Conservation (phyloP, 2,113 vertebrate genomes). For the Saguinus midas region DNA sequence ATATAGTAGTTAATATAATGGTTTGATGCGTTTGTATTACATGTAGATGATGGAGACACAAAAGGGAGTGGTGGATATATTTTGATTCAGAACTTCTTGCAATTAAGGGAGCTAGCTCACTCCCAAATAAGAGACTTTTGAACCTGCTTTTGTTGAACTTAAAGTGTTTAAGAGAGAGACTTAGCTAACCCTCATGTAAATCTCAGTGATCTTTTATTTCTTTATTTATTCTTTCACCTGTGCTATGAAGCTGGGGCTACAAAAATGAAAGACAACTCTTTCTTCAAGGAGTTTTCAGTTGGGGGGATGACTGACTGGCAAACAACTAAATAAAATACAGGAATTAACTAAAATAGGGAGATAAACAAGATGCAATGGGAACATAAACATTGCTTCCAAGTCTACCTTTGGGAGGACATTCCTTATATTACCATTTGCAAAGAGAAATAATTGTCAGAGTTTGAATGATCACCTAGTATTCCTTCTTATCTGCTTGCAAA, state of each 20-base stretch:
- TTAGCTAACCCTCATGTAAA: not conserved
- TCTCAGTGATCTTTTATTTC: not conserved
- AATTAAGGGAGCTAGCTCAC: not conserved
- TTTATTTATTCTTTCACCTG: slow-evolving; percentile 2
- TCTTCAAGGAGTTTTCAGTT: not conserved
- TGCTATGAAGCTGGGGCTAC: not conserved
- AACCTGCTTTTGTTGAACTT: not conserved
- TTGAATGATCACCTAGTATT: not conserved
- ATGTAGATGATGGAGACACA: not conserved
- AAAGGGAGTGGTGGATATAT: not conserved
- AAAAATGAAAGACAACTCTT: slow-evolving; percentile 11
- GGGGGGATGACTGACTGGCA: not conserved
- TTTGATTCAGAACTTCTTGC: slow-evolving; percentile 4
- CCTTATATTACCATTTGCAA: slow-evolving; percentile 13
- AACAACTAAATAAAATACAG: not conserved
- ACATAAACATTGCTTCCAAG: not conserved
- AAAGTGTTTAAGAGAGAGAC: not conserved
- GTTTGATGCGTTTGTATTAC: not conserved
- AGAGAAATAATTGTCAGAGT: not conserved
- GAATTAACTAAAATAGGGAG: not conserved
- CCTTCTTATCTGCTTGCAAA: not conserved
- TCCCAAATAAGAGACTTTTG: not conserved
- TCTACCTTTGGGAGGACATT: not conserved
- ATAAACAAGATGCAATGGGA: not conserved
- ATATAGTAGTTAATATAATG: not conserved